Conservation (phyloP, 35 echinoderm and acorn worm species). For the Holothuria glaberrima region DNA sequence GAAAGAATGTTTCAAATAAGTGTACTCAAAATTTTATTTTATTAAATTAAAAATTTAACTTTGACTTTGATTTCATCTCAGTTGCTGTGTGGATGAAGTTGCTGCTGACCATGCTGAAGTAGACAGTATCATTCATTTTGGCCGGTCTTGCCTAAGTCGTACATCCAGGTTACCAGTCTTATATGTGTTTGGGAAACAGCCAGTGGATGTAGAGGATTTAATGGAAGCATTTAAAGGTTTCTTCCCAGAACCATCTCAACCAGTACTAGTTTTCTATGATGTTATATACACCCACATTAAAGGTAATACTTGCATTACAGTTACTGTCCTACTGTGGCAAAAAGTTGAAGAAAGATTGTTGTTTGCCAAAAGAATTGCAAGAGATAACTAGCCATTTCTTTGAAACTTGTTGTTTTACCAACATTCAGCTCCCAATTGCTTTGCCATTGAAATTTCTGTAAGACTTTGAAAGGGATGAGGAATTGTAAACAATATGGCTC, state of each 20-base stretch:
- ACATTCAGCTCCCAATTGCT: too few relatives aligned
- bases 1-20: too few relatives aligned
- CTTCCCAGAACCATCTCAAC: slow-evolving; percentile 41
- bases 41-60: too few relatives aligned
- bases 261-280: slow-evolving; percentile 85
- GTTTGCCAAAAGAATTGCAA: too few relatives aligned
- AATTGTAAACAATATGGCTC: too few relatives aligned
- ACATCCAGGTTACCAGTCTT: slow-evolving; percentile 89
- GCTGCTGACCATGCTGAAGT: slow-evolving; percentile 84
- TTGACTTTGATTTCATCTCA: background rate
- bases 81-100: slow-evolving; percentile 98
- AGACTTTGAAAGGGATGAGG: too few relatives aligned
- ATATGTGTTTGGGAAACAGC: slow-evolving; percentile 74
- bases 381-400: too few relatives aligned
- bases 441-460: too few relatives aligned
- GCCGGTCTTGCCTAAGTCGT: slow-evolving; percentile 82
- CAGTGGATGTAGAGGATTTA: slow-evolving; percentile 71
- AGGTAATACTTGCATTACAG: slow-evolving; percentile 45
- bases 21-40: too few relatives aligned
- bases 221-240: slow-evolving; percentile 36
- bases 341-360: background rate
- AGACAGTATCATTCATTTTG: slow-evolving; percentile 97
- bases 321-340: background rate
- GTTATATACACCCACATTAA: slow-evolving; percentile 75
- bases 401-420: too few relatives aligned